phyloP scores from a whole-genome alignment of 1,140 invertebrate genomes.

The Zaprionus gabonicus region DNA sequence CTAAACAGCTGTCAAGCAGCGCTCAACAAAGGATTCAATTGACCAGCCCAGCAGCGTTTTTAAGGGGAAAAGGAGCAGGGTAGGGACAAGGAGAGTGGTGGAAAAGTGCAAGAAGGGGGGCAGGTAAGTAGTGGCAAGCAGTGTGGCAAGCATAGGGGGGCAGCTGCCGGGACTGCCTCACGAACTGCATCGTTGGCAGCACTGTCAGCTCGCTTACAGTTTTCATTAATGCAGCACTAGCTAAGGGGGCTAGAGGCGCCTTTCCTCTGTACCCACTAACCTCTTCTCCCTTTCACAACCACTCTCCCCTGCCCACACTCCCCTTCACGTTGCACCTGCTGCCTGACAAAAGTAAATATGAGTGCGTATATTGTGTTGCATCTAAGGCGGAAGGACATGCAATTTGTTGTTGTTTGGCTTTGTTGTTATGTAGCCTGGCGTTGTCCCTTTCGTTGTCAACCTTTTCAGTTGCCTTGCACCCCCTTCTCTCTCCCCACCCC shows the following conservation, averaged over 20 bases:
- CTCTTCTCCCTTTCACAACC: neutral
- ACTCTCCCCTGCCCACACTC: neutral
- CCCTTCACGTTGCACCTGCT: neutral
- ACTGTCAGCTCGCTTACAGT: constrained; percentile 65
- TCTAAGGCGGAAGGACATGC: constrained; percentile 79
- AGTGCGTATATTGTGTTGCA: constrained; percentile 79
- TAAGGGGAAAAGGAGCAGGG: neutral
- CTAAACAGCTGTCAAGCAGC: constrained; percentile 1
- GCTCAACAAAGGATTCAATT: constrained; percentile 40
- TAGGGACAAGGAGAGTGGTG: neutral
- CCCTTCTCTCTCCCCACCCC: neutral
- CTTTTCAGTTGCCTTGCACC: neutral
- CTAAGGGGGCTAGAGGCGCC: neutral
- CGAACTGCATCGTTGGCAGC: neutral
- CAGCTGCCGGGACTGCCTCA: too few species aligned
- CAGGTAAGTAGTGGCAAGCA: too few species aligned
- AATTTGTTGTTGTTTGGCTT: constrained; percentile 79
- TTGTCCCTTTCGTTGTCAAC: constrained; percentile 4
- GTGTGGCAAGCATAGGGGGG: too few species aligned
- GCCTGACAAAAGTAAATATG: constrained; percentile 70
- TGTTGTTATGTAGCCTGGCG: constrained; percentile 48
- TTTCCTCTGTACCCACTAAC: neutral
- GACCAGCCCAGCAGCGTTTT: neutral
- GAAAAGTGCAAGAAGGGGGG: too few species aligned
- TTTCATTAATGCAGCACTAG: constrained; percentile 72